phyloP scores from a whole-genome alignment of 2,888 invertebrate genomes.

The Eumacrocentrus americanus region DNA sequence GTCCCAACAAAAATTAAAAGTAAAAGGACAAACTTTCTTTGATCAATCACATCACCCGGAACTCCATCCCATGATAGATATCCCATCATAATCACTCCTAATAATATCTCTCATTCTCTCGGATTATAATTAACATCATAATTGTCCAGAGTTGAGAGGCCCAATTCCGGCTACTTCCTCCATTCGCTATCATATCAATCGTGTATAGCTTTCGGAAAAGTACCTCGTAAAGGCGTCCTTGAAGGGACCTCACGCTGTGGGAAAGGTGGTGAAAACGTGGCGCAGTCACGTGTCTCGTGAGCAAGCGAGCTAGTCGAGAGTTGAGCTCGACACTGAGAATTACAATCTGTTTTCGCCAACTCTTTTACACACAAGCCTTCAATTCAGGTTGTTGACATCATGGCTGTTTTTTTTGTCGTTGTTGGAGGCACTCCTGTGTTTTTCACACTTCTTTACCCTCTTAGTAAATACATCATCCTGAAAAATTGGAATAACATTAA shows the following conservation, averaged over 20 bases:
- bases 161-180: too few species aligned
- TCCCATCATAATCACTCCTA: too few species aligned
- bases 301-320: too few species aligned
- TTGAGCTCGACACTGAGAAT: constrained; percentile 9
- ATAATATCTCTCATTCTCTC: too few species aligned
- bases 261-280: constrained; percentile 49
- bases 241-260: constrained; percentile 40
- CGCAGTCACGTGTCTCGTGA: constrained; percentile 48
- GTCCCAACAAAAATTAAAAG: too few species aligned
- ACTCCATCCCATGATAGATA: not conserved
- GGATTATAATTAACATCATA: constrained; percentile 13
- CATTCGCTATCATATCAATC: too few species aligned
- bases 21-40: constrained; percentile 4
- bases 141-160: too few species aligned
- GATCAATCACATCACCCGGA: not conserved
- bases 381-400: constrained; percentile 5
- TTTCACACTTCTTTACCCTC: not conserved
- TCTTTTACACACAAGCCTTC: not conserved
- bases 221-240: too few species aligned
- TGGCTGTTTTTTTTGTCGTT: not conserved
- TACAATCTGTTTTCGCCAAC: constrained; percentile 15
- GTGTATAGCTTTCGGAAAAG: too few species aligned
- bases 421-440: not conserved
- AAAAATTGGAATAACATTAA: not conserved
- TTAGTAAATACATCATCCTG: not conserved